Percentiles rank a stretch among this genome's conserved stretches.
Evolutionary conservation across 1,140 invertebrate species (phyloP).

Genomic region (Papilio glaucus): DNA sequence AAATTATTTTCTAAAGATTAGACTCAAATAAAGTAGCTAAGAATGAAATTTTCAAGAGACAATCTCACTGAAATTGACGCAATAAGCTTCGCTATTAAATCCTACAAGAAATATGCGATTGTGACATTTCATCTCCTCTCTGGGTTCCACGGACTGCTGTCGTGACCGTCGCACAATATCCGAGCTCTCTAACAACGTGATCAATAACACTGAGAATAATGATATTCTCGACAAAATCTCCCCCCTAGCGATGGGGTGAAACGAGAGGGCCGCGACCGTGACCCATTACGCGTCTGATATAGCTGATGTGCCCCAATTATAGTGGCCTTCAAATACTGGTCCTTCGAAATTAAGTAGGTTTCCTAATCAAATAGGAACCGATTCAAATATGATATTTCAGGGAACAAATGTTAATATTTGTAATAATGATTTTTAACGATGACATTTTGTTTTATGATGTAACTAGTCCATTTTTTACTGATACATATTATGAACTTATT

Average conservation of each 20-base stretch:
- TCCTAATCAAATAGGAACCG: not conserved
- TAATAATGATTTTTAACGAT: too few species aligned
- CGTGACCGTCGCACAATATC: constrained; percentile 23
- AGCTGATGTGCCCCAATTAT: constrained; percentile 69
- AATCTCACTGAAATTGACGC: not conserved
- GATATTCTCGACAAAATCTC: constrained; percentile 26
- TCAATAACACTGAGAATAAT: constrained; percentile 31
- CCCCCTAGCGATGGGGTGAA: constrained; percentile 34
- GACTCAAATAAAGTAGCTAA: not conserved
- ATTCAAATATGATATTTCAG: too few species aligned
- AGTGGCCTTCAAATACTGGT: constrained; percentile 58
- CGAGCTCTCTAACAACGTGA: constrained; percentile 28
- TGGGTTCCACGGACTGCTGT: not conserved
- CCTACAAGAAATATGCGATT: constrained; percentile 24
- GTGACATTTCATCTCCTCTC: constrained; percentile 18
- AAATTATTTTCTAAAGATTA: not conserved
- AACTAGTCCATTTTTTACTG: too few species aligned
- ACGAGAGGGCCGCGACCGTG: constrained; percentile 57
- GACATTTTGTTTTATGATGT: too few species aligned
- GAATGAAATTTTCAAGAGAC: not conserved
- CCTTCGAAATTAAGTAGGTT: constrained; percentile 51
- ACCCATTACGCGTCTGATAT: constrained; percentile 67
- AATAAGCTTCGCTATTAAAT: constrained; percentile 2
- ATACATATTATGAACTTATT: too few species aligned
- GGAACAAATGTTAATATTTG: too few species aligned